Percentiles rank a stretch among this genome's conserved stretches.
phyloP scores from a whole-genome alignment of 2,888 invertebrate species.

The Axea sp. region DNA sequence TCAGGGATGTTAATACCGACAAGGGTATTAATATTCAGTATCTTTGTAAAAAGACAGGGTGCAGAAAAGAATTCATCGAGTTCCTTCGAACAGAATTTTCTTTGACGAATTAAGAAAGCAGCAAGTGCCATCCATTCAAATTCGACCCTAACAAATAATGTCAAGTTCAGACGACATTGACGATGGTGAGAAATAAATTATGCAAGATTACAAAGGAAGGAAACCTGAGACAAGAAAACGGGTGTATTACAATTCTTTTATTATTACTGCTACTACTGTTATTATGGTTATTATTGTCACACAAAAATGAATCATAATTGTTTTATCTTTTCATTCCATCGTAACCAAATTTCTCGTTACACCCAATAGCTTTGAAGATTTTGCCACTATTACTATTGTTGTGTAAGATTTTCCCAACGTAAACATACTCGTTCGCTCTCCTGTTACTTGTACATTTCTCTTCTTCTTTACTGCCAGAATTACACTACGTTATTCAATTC shows the following conservation, averaged over 20 bases:
- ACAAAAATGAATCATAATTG: constrained; percentile 78
- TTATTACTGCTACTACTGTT: too few species aligned
- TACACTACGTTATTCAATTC: constrained; percentile 64
- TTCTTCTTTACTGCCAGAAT: constrained; percentile 60
- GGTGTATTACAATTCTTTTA: constrained; percentile 50
- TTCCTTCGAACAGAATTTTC: constrained; percentile 66
- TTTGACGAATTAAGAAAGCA: constrained; percentile 72
- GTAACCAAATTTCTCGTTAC: constrained; percentile 62
- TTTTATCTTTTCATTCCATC: constrained; percentile 64
- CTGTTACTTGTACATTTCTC: constrained; percentile 50
- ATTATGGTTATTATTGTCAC: constrained; percentile 79
- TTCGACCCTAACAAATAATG: constrained; percentile 69
- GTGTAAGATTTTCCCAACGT: constrained; percentile 77
- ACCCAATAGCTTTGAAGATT: constrained; percentile 56
- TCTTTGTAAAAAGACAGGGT: constrained; percentile 46
- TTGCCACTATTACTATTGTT: constrained; percentile 67
- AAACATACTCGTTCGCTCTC: constrained; percentile 68
- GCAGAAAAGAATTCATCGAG: constrained; percentile 54
- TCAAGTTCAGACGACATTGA: constrained; percentile 74
- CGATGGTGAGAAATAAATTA: constrained; percentile 79
- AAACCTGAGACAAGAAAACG: constrained; percentile 58
- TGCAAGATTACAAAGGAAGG: constrained; percentile 78
- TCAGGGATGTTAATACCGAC: constrained; percentile 55
- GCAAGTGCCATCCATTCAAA: constrained; percentile 62
- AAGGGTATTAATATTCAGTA: constrained; percentile 62